A percentile compares a stretch with the other conserved stretches of the same genome.
These are phyloP conservation scores for Lydus trimaculatus DNA, from an alignment of 2,888 invertebrate species.

Conservation along the genomic window DNA sequence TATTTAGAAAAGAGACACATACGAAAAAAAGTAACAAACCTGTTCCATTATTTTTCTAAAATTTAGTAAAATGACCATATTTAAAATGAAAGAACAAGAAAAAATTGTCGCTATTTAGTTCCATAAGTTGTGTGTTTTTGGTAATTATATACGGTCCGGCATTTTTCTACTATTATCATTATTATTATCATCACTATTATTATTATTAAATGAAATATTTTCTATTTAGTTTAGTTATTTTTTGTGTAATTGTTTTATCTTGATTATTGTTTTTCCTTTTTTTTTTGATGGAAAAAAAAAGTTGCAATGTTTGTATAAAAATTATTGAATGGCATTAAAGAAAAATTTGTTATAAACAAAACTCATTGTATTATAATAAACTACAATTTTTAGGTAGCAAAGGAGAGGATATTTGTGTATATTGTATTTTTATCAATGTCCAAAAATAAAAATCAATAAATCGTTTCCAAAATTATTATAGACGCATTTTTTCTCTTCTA, in stretches of 20 bases:
- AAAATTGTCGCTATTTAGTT: not conserved
- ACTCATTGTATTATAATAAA: slow-evolving; percentile 14
- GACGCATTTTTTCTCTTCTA: slow-evolving; percentile 2
- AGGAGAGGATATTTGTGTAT: slow-evolving; percentile 50
- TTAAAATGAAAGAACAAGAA: not conserved
- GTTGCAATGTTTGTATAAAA: slow-evolving; percentile 49
- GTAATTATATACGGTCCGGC: slow-evolving; percentile 3
- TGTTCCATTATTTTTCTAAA: not conserved
- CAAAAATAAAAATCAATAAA: slow-evolving; percentile 52
- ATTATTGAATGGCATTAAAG: slow-evolving; percentile 48
- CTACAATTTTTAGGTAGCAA: slow-evolving; percentile 25
- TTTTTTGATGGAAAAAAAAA: too few species aligned
- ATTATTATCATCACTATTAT: not conserved
- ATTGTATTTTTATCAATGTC: slow-evolving; percentile 54
- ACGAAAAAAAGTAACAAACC: not conserved
- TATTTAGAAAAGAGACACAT: not conserved
- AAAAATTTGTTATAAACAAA: slow-evolving; percentile 22
- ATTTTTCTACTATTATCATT: not conserved
- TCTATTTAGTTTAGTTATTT: slow-evolving; percentile 7
- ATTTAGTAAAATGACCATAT: not conserved
- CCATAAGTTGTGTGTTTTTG: slow-evolving; percentile 3
- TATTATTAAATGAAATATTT: not conserved
- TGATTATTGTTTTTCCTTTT: slow-evolving; percentile 29
- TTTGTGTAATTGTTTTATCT: slow-evolving; percentile 6
- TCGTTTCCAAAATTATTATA: slow-evolving; percentile 9